phyloP scores from a whole-genome alignment of 2,797 vertebrate genomes.

The Novumbra hubbsi region DNA sequence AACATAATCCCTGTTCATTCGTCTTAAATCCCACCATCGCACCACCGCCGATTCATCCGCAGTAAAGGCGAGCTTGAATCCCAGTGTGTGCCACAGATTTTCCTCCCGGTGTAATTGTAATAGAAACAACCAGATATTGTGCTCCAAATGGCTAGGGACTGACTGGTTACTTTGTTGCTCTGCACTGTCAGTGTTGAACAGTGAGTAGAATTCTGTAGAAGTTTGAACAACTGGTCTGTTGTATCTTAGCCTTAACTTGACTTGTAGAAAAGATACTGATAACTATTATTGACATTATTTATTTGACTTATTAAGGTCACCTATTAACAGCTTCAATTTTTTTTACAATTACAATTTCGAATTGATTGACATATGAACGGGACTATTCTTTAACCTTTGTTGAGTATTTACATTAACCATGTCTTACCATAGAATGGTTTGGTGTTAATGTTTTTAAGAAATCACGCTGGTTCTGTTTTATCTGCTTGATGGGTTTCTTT shows the following conservation, averaged over 20 bases:
- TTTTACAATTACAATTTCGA: neutral
- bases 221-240: constrained; percentile 22
- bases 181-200: neutral
- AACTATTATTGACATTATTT: neutral
- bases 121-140: constrained; percentile 40
- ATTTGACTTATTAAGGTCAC: neutral
- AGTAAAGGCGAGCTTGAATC: constrained; percentile 17
- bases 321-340: neutral
- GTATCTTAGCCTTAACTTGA: constrained; percentile 9
- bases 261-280: neutral
- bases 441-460: no score
- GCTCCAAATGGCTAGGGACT: constrained; percentile 29
- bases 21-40: constrained; percentile 26
- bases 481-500: constrained; percentile 4
- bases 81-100: constrained; percentile 30
- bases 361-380: neutral
- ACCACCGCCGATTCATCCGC: constrained; percentile 42
- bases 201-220: neutral
- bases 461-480: neutral
- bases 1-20: constrained; percentile 26
- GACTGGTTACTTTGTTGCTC: neutral
- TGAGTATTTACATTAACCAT: neutral
- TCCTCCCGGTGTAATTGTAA: constrained; percentile 41
- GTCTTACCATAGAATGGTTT: neutral
- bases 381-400: neutral